phyloP scores from a whole-genome alignment of 2,797 vertebrate genomes.

The Crocodylus rhombifer region DNA sequence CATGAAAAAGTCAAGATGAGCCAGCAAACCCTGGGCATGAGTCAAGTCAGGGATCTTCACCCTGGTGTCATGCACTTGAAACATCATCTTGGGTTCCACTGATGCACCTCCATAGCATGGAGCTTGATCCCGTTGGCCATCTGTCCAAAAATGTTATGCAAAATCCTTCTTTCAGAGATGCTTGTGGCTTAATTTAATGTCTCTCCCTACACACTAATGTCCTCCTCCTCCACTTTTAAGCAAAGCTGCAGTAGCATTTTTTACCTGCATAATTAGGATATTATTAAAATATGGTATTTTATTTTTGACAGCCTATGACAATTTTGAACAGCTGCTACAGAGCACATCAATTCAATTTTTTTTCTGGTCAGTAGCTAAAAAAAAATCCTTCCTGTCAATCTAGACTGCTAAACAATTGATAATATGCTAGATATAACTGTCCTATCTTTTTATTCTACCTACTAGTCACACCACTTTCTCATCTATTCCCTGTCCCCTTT shows the following conservation, averaged over 20 bases:
- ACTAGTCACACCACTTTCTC: not conserved
- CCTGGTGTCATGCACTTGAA: too few species aligned
- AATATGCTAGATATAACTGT: not conserved
- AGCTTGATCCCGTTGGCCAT: not conserved
- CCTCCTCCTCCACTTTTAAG: not conserved
- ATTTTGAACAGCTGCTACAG: not conserved
- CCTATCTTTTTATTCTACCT: not conserved
- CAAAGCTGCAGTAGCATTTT: not conserved
- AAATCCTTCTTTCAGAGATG: not conserved
- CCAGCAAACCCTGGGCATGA: too few species aligned
- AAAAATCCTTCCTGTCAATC: too few species aligned
- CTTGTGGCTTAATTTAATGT: not conserved
- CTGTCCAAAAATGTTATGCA: not conserved
- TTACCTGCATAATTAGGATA: not conserved
- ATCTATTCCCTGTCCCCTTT: rapidly evolving
- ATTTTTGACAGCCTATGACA: not conserved
- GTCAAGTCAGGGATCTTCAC: too few species aligned
- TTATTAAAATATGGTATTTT: not conserved
- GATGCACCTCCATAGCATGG: not conserved
- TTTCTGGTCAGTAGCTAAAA: not conserved
- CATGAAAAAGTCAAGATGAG: too few species aligned
- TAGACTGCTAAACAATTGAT: not conserved
- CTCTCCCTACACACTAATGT: not conserved
- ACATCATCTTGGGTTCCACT: not conserved
- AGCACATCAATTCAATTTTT: not conserved